Base-by-base conservation (phyloP, 2,888 invertebrate species). In the Villa cingulata region DNA sequence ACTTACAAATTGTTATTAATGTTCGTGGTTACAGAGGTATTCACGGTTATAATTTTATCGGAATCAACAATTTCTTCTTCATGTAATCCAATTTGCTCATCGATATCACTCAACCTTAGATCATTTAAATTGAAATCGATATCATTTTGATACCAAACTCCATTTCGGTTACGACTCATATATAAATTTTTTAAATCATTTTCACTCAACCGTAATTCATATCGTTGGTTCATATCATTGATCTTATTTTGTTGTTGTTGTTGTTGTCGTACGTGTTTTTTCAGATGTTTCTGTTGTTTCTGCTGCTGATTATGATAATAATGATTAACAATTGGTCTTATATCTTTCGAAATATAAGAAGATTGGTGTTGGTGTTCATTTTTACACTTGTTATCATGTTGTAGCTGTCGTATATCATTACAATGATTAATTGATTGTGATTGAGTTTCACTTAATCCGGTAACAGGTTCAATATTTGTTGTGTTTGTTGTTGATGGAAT, bases 61-160 rank as follows among this genome's bases (percentile, higher is more conserved):
- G 10, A 7, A 37, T 37, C 18, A 32, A 32, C 12, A 32, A 32
- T 32, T 32, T 32, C 29, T 12, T 32, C 12, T 12, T 32, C 12
- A 6, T 23, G 23, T 32, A 32, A 32, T 32, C 29, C 29, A 32
- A 9, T 32, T 32, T 66, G 65, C 56, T 67, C 68, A 53, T 67
- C 66, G 54, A 68, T 66, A 60, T 68, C 68, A 55, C 65, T 68
- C 51, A 68, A 53, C 54, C 62, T 64, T 45, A 63, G 60, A 56
- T 66, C 65, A 53, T 51, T 49, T 39, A 54, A 46, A 45, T 49
- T 53, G 20, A 55, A 54, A 46, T 54, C 38, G 38, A 43, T 50
- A 41, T 49, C 52, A n/a, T 36, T 29, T 27, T 46, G 27, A n/a
- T 46, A 46, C 63, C 69, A 68, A 32, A 68, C 55, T 4, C 63